Evolutionary conservation across 2,888 invertebrate genomes (phyloP).

Genomic region (Cosmia trapezina): DNA sequence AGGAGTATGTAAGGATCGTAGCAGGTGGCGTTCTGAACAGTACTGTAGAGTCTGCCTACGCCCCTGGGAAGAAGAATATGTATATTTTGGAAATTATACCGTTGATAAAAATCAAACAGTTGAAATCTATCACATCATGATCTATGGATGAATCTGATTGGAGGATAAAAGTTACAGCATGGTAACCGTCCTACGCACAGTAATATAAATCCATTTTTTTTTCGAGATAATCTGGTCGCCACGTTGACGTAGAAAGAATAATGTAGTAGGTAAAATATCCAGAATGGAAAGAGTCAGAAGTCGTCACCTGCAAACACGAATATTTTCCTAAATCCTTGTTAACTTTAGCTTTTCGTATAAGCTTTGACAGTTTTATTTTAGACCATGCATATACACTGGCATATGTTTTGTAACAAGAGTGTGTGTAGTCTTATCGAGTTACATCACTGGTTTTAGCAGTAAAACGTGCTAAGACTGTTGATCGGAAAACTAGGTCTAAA

Average conservation of each 20-base stretch:
- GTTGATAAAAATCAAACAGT: neutral
- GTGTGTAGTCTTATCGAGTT: conserved; percentile 29
- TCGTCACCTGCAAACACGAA: neutral
- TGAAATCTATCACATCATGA: neutral
- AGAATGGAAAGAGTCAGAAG: neutral
- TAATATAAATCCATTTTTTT: neutral
- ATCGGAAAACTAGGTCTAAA: conserved; percentile 15
- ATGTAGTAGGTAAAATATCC: no score
- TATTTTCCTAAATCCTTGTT: neutral
- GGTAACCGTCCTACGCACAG: no score
- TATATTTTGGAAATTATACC: neutral
- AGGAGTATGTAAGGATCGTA: neutral
- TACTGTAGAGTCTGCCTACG: no score
- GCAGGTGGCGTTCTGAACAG: no score
- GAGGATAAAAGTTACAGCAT: neutral
- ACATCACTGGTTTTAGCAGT: conserved; percentile 34
- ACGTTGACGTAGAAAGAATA: neutral
- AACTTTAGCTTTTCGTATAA: no score
- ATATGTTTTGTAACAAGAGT: neutral
- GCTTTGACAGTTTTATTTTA: conserved; percentile 13
- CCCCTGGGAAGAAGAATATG: neutral
- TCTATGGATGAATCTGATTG: neutral
- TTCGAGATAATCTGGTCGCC: neutral
- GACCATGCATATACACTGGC: neutral
- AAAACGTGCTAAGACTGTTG: conserved; percentile 39